Conservation (phyloP, 2,888 invertebrate genomes). For the Amiota minor region DNA sequence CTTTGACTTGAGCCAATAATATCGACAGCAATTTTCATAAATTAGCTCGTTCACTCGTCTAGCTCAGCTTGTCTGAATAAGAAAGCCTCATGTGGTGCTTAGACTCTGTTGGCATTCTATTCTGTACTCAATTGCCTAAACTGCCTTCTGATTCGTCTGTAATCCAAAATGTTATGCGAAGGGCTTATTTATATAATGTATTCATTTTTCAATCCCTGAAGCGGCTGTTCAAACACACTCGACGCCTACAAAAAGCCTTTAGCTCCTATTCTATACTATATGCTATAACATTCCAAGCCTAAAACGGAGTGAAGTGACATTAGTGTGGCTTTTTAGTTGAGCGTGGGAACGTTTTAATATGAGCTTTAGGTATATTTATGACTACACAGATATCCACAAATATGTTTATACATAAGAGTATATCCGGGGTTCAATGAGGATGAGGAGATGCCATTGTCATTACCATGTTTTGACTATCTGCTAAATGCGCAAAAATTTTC, state of each 20-base stretch:
- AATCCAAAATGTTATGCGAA: constrained; percentile 64
- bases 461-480: constrained; percentile 2
- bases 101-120: neutral
- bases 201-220: constrained; percentile 5
- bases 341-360: constrained; percentile 5
- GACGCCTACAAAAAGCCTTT: neutral
- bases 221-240: neutral
- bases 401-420: neutral
- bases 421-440: neutral
- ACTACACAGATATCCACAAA: too few relatives aligned
- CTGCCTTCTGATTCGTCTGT: constrained; percentile 62
- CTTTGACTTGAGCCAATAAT: constrained; percentile 55
- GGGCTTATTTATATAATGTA: constrained; percentile 13
- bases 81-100: neutral
- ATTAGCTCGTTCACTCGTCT: constrained; percentile 51
- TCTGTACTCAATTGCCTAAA: constrained; percentile 26
- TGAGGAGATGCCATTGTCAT: neutral
- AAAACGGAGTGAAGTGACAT: neutral
- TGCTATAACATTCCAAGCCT: neutral
- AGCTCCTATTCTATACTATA: constrained; percentile 16
- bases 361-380: too few relatives aligned
- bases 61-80: too few relatives aligned
- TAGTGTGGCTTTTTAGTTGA: constrained; percentile 14
- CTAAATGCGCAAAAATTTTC: constrained; percentile 19
- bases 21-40: constrained; percentile 65